Percentiles rank a stretch among this genome's conserved stretches.
These are phyloP conservation scores for Ctenopoma multispine DNA, from an alignment of 2,797 vertebrate species.

Conservation along the genomic window DNA sequence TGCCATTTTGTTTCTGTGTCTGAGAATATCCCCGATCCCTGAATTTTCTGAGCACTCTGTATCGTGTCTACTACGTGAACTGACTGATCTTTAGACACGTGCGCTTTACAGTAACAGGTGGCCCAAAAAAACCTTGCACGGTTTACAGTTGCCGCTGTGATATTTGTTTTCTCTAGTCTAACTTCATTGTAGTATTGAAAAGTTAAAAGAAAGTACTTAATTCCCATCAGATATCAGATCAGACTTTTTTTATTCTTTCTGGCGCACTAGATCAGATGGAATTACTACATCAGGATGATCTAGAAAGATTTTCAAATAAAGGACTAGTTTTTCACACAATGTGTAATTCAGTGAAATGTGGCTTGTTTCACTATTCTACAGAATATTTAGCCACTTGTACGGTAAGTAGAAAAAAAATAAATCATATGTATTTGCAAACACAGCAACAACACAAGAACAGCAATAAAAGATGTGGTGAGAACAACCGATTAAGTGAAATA, in stretches of 20 bases:
- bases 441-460: conserved; percentile 25
- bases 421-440: conserved; percentile 42
- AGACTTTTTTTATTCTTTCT: conserved; percentile 32
- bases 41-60: conserved; percentile 74
- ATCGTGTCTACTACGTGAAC: conserved; percentile 68
- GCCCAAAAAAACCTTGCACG: conserved; percentile 49
- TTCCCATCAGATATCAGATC: conserved; percentile 32
- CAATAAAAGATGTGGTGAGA: conserved; percentile 45
- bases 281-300: conserved; percentile 42
- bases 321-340: conserved; percentile 26
- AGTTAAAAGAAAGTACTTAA: conserved; percentile 25
- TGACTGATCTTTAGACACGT: conserved; percentile 62
- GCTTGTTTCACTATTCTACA: conserved; percentile 7
- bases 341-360: conserved; percentile 18
- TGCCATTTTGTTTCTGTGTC: conserved; percentile 72
- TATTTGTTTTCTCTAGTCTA: conserved; percentile 46
- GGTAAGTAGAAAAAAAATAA: conserved; percentile 36
- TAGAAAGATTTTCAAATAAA: conserved; percentile 27
- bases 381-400: conserved; percentile 4
- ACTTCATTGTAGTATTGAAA: conserved; percentile 42
- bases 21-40: conserved; percentile 60
- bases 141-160: conserved; percentile 52
- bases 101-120: conserved; percentile 69
- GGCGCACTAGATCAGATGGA: conserved; percentile 25
- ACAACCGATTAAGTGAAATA: background rate